Evolutionary conservation across 2,113 vertebrate species (phyloP), one percentile per base, ranked within the genome.

Genomic region (Ceyx melanurus): DNA sequence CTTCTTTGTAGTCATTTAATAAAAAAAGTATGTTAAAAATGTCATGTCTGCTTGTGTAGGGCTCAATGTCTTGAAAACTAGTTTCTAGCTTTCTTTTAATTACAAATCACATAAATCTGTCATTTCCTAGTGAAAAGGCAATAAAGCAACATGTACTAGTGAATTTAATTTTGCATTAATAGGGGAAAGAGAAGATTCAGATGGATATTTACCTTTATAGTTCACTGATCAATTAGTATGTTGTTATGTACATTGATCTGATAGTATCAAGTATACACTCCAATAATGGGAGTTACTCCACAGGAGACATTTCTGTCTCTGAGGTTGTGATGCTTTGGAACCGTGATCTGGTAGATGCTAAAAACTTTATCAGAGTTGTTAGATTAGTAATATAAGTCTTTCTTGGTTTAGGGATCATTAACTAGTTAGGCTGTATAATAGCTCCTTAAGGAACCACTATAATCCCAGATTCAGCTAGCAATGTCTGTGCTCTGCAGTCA

Each of bases 341-440:
- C 70, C 58, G 50, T 65, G 85, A 66, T 90, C 65, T 96, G 58
- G 81, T 88, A 84, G 70, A 88, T 56, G 74, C 7, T 51, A 78
- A 81, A 71, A 83, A 37, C 29, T 79, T 88, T 76, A 92, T 81
- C 75, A 84, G 79, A 85, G 16, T 31, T 90, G n/a, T 93, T 96
- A 70, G 68, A 56, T 46, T 82, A 83, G 73, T 91, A 60, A 77
- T 92, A 50, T 88, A 93, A 82, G 89, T 89, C 85, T 21, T 83
- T 78, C 86, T 93, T 93, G 88, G 91, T 74, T 70, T 80, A 83
- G 84, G 46, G 77, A 73, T 96, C 72, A 86, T 72, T 91, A 50
- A 71, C n/a, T 88, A 82, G 62, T 88, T 83, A 33, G 71, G 62
- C 60, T 80, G 65, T 70, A 92, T 70, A 92, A 93, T 28, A 83